Percentiles rank a stretch among this genome's conserved stretches.
phyloP scores from a whole-genome alignment of 2,888 invertebrate genomes.

The Caenorhabditis sp. region DNA sequence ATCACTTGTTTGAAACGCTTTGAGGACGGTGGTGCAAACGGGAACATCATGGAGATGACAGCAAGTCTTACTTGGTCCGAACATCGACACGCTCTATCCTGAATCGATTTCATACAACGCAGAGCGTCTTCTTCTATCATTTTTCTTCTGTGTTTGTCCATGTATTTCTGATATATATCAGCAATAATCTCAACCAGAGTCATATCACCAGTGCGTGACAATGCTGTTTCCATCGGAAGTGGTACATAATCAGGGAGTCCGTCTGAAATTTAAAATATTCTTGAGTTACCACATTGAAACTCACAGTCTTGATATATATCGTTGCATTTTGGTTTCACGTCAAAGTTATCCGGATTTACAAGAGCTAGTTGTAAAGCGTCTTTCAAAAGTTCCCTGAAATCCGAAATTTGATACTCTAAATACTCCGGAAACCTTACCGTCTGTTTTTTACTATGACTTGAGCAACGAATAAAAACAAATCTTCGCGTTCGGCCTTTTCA shows the following conservation, averaged over 20 bases:
- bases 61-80: constrained; percentile 41
- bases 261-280: constrained; percentile 22
- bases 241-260: constrained; percentile 27
- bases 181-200: background rate
- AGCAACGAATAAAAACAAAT: constrained; percentile 24
- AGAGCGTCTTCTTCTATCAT: constrained; percentile 40
- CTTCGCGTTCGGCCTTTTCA: constrained; percentile 5
- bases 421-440: constrained; percentile 9
- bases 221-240: constrained; percentile 44
- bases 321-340: no score
- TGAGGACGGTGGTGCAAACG: background rate
- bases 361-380: background rate
- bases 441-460: constrained; percentile 26
- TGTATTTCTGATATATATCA: background rate
- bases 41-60: constrained; percentile 38
- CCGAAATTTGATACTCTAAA: no score
- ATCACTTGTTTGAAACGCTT: background rate
- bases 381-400: constrained; percentile 10
- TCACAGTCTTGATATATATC: constrained; percentile 19
- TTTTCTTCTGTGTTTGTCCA: background rate
- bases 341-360: constrained; percentile 17
- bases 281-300: no score
- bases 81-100: constrained; percentile 3
- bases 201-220: constrained; percentile 20
- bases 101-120: constrained; percentile 35